These are phyloP conservation scores for Muscicapa adusta DNA, from an alignment of 2,113 vertebrate species.

Conservation along the genomic window DNA sequence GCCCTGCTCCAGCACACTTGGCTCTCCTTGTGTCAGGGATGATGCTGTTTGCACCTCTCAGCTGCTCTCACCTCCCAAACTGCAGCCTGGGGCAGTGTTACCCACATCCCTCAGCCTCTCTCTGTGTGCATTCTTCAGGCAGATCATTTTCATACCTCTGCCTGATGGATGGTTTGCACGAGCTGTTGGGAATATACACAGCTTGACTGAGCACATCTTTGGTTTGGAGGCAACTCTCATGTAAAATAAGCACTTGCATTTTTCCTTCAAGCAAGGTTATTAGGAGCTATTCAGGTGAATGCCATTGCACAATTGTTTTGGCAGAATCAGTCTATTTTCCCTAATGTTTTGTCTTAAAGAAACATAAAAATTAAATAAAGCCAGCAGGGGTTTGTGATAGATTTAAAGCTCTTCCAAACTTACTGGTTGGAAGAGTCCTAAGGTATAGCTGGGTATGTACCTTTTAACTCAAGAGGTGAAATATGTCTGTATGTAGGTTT, in stretches of 20 bases:
- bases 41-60: background rate
- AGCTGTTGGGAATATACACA: constrained; percentile 26
- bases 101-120: background rate
- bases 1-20: background rate
- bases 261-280: background rate
- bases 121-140: background rate
- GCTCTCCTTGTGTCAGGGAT: background rate
- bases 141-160: constrained; percentile 19
- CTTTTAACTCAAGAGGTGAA: background rate
- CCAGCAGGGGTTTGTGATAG: background rate
- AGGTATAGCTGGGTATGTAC: rapidly evolving
- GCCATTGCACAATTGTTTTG: background rate
- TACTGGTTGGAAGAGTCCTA: background rate
- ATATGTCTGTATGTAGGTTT: background rate
- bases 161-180: constrained; percentile 5
- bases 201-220: constrained; percentile 13
- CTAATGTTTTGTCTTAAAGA: background rate
- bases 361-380: background rate
- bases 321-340: background rate
- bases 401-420: background rate
- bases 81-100: background rate
- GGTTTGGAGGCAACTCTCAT: background rate
- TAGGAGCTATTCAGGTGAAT: background rate
- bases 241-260: background rate
- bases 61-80: background rate